Base-by-base conservation (phyloP, 2,113 vertebrate genomes). In the Coreoperca whiteheadi region DNA sequence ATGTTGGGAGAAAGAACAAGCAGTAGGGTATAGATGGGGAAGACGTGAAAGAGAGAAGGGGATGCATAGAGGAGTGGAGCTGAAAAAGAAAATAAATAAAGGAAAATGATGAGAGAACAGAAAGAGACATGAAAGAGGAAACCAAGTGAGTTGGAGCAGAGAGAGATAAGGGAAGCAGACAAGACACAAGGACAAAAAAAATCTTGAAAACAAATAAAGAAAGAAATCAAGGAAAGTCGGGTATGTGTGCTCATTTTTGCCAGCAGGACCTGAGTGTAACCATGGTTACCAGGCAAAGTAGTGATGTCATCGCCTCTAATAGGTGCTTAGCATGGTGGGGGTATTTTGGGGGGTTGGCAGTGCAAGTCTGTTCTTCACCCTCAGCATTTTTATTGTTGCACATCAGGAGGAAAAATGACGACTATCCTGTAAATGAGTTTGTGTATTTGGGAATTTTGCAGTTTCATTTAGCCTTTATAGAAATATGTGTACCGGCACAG, bases 281-380 rank as follows among this genome's bases (percentile, higher is more conserved):
- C 91, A 95, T 92, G 86, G 93, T 86, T 91, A 95, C 95, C 59
- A 79, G 73, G 72, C 78, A 87, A 86, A 83, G 57, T 74, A 81
- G 61, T 91, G 90, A 94, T 86, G 91, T 94, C 92, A 94, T 90
- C 23, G 83, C 61, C 61, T 84, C 28, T 54, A 88, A 83, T 48
- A 51, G 82, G 61, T 66, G 69, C 56, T 69, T 75, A 56, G 77
- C 79, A 76, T 84, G 12, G 74, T 73, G 56, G 82, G 69, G 72
- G 43, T 72, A 68, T 85, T 87, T 28, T 61, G 10, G 10, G 76
- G 71, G 1, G 2, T 7, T 64, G 50, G 41, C 67, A 28, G 48
- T 48, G 46, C 8, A n/a, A 54, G 30, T 56, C 23, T 74, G 71
- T 77, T 83, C 18, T 78, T 78, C 34, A 61, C 15, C 25, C 61